Conservation (phyloP, 2,797 vertebrate genomes). For the Lacerta agilis region DNA sequence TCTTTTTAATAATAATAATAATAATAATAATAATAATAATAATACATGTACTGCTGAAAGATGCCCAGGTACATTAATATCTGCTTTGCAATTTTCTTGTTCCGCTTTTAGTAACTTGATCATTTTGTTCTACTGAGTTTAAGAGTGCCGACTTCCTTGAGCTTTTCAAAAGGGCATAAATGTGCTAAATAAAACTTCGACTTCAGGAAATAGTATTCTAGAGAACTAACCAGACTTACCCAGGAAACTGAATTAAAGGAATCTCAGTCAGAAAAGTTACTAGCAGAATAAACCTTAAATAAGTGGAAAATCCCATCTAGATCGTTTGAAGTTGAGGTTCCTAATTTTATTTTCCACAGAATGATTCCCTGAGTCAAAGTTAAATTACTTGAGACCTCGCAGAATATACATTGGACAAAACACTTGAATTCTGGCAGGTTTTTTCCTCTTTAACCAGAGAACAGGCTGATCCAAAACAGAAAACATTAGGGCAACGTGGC, state of each 20-base stretch:
- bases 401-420: not conserved
- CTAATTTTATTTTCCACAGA: not conserved
- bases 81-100: not conserved
- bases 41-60: not conserved
- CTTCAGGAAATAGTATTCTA: not conserved
- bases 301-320: not conserved
- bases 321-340: not conserved
- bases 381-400: not conserved
- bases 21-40: not conserved
- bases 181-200: constrained; percentile 2
- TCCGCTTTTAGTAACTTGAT: not conserved
- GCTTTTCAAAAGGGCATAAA: not conserved
- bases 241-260: constrained; percentile 16
- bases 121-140: not conserved
- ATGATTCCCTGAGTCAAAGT: not conserved
- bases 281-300: not conserved
- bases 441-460: not conserved
- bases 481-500: too few species aligned
- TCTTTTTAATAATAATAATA: not conserved
- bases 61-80: not conserved
- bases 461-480: not conserved
- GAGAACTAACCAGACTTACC: not conserved
- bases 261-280: not conserved
- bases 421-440: not conserved
- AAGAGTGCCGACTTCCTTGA: not conserved